Base-by-base conservation (phyloP, 2,888 invertebrate genomes). In the Drosophila stalkeri region DNA sequence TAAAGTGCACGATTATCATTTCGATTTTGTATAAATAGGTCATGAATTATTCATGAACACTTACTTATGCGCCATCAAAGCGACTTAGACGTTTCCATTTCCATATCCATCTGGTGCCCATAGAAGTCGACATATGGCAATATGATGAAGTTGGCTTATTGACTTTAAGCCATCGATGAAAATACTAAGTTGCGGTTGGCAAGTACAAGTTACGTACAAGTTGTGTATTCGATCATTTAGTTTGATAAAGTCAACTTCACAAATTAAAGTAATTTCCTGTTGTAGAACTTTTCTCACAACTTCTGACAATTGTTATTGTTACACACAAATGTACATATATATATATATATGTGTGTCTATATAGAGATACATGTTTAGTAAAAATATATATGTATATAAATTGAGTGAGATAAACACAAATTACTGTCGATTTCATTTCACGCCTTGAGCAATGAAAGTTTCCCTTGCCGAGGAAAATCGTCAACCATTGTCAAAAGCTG, bases 401-500 rank as follows among this genome's bases (percentile, higher is more conserved):
- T 63, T 57, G 59, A 68, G 49, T 49, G 78, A 80, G 82, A 84
- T 85, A 82, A 82, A 85, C 80, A 87, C 86, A 86, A 86, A 86
- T 88, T 86, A 88, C 85, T 86, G 88, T 86, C 85, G 88, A 86
- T 86, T 86, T 86, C 86, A 86, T 86, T 86, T 88, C 81, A 86
- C 86, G 88, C 85, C 85, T 86, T 86, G 86, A 88, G 85, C 85
- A 86, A 74, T 56, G 75, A 86, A 86, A 86, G 75, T 88, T 86
- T 86, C 72, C 86, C 70, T 66, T 68, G 75, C 70, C 70, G 47
- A 44, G 74, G 44, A 49, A 72, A 81, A 81, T 83, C 84, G 66
- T 57, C 64, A 63, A 59, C 80, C 74, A 80, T 80, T 81, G 81
- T 80, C 77, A 77, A 52, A 61, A 62, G 62, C 43, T 14, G 37